Conservation (phyloP, 1,140 invertebrate genomes). For the Danaus plexippus region DNA sequence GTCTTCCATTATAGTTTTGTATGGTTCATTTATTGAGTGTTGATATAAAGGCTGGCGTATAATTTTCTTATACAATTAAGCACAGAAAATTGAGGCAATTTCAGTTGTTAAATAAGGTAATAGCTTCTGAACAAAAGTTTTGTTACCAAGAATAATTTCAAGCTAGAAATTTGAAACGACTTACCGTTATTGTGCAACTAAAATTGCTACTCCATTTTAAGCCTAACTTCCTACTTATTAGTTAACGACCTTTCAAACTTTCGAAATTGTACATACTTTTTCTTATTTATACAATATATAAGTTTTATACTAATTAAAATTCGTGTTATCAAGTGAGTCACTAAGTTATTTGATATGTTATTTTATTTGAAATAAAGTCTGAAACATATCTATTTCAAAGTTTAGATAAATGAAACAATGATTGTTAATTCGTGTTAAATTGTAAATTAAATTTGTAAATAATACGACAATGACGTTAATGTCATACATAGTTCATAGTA, state of each 20-base stretch:
- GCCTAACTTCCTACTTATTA: background rate
- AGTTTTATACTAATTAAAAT: background rate
- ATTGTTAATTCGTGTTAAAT: constrained; percentile 51
- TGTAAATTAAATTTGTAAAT: constrained; percentile 51
- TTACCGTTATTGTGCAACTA: too few relatives aligned
- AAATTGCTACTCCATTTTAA: background rate
- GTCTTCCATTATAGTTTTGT: constrained; percentile 29
- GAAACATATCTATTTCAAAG: constrained; percentile 64
- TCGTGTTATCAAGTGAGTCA: too few relatives aligned
- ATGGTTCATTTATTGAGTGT: constrained; percentile 10
- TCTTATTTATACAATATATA: constrained; percentile 10
- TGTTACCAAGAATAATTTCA: too few relatives aligned
- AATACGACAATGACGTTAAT: constrained; percentile 31
- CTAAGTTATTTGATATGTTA: background rate
- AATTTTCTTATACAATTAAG: background rate
- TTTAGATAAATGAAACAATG: constrained; percentile 39
- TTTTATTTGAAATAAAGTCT: constrained; percentile 24
- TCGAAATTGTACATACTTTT: background rate
- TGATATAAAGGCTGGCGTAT: constrained; percentile 30
- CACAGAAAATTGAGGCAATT: constrained; percentile 1
- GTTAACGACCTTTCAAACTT: too few relatives aligned
- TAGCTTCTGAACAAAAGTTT: background rate
- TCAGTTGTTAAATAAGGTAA: background rate
- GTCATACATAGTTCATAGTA: constrained; percentile 31
- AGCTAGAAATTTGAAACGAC: too few relatives aligned